Evolutionary conservation across 2,113 vertebrate genomes (phyloP), one percentile per base, ranked within the genome.

Genomic region (Boulengerochromis microlepis): DNA sequence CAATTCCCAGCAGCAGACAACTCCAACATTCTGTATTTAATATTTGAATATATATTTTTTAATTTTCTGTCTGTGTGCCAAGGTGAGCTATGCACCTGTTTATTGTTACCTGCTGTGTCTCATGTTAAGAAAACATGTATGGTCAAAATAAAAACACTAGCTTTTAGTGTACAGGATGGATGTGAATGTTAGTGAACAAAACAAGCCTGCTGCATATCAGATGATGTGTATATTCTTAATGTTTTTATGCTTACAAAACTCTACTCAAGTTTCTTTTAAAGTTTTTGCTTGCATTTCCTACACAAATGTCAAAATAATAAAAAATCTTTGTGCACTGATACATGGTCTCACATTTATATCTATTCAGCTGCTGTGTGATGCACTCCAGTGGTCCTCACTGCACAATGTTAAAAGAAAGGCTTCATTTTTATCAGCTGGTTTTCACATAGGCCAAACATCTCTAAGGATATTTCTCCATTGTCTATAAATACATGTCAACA

Each of bases 241-340:
- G 19, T 87, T 92, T 76, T 59, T 82, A 54, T 86, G 22, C 40
- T 29, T 54, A 45, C 9, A 59, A 83, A 57, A 15, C 42, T 88
- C 19, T 40, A 22, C 53, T 76, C 10, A 26, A 76, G 71, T 76
- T 76, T 59, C 11, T 38, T 78, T 76, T 24, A 80, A 19, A 6
- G 84, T 47, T 22, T 33, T 45, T 80, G 10, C 33, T 87, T 88
- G 81, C 29, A 78, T 91, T 57, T 59, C 31, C 26, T n/a, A 10
- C 18, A 81, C 78, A 83, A 38, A 83, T 82, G 8, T 88, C 15
- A 89, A 50, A 92, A 93, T 87, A 69, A 81, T n/a, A 66, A 35
- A 94, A 89, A 50, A 31, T 40, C 42, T 94, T 93, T 95, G 84
- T 89, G 54, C 57, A 91, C 59, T 2, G 53, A 45, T 4, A 52